Evolutionary conservation across 2,113 vertebrate genomes (phyloP).

Genomic region (Poeciliopsis prolifica): DNA sequence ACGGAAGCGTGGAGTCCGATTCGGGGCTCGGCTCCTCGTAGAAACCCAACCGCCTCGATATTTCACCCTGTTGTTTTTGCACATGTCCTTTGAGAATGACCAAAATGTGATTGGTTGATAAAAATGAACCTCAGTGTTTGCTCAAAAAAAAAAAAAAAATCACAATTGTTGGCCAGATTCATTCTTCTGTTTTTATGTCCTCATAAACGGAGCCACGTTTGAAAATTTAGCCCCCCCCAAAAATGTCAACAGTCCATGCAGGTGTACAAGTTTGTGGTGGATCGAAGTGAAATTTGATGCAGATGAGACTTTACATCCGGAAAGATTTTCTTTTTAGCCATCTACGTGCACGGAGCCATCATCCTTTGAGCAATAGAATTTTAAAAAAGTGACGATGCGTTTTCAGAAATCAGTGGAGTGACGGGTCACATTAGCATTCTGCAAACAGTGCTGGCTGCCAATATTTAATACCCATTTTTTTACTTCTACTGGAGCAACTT

Average conservation of each 20-base stretch:
- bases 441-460: background rate
- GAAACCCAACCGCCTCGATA: constrained; percentile 1
- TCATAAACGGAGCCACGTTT: background rate
- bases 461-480: background rate
- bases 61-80: background rate
- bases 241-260: background rate
- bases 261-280: background rate
- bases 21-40: constrained; percentile 78
- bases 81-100: background rate
- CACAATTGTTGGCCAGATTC: background rate
- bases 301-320: background rate
- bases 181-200: background rate
- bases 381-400: background rate
- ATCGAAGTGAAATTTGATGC: constrained; percentile 6
- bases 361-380: background rate
- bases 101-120: background rate
- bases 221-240: constrained; percentile 33
- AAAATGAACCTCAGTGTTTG: background rate
- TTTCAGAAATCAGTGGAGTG: background rate
- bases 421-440: background rate
- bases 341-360: constrained; percentile 26
- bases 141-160: background rate
- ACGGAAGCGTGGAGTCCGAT: constrained; percentile 64
- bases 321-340: background rate
- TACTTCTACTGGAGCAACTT: background rate